Conservation (phyloP, 2,888 invertebrate species). For the Philereme transversata region DNA sequence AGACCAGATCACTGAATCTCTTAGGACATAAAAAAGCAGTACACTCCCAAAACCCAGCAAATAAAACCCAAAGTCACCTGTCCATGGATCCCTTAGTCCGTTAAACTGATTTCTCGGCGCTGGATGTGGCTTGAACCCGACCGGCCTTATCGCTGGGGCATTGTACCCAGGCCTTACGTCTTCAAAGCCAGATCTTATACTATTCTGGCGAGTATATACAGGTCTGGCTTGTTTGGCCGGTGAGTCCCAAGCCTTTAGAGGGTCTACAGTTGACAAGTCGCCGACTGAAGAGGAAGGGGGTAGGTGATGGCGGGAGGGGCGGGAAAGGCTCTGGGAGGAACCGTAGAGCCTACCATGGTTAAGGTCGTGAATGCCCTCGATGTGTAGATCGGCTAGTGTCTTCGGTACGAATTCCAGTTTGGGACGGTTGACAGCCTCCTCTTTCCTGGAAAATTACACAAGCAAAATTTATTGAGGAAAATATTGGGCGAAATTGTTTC, state of each 20-base stretch:
- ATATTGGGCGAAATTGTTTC: too few species aligned
- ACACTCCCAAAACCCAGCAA: conserved; percentile 71
- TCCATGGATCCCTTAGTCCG: conserved; percentile 83
- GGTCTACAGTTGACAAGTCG: conserved; percentile 67
- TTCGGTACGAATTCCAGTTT: conserved; percentile 96
- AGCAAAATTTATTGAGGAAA: too few species aligned
- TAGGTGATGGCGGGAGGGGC: conserved; percentile 62
- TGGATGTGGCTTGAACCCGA: conserved; percentile 65
- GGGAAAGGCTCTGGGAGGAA: conserved; percentile 77
- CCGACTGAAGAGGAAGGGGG: conserved; percentile 70
- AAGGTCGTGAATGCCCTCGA: conserved; percentile 90
- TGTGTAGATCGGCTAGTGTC: conserved; percentile 93
- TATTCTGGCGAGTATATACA: conserved; percentile 3
- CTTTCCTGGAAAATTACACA: conserved; percentile 85
- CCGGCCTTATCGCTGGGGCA: conserved; percentile 22
- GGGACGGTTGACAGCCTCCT: conserved; percentile 94
- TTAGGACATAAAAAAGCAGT: conserved; percentile 43
- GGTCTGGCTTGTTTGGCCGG: conserved; percentile 40
- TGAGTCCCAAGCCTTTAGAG: conserved; percentile 71
- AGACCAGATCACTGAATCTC: too few species aligned
- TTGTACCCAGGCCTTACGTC: background rate
- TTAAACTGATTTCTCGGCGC: conserved; percentile 72
- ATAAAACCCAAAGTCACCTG: conserved; percentile 83
- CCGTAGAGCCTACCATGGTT: conserved; percentile 86
- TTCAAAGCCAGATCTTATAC: background rate